Percentiles rank a stretch among this genome's conserved stretches.
These are phyloP conservation scores for Passerina amoena DNA, from an alignment of 2,113 vertebrate species.

Conservation along the genomic window DNA sequence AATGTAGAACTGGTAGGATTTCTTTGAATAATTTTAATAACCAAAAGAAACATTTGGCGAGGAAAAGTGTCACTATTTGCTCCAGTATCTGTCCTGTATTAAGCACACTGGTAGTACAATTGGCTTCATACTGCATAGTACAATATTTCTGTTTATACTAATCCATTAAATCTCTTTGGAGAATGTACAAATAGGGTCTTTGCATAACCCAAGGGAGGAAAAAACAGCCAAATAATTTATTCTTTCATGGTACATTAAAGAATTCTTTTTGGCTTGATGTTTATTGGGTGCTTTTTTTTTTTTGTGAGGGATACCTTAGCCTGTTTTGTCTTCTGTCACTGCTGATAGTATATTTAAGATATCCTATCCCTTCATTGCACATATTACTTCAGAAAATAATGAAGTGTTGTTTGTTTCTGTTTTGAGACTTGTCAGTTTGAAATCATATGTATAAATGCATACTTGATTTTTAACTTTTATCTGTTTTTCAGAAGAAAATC, in stretches of 20 bases:
- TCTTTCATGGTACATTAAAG: background rate
- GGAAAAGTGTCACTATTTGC: background rate
- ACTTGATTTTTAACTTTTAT: background rate
- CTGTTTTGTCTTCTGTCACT: background rate
- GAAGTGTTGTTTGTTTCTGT: background rate
- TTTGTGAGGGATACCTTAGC: background rate
- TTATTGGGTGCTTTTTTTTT: background rate
- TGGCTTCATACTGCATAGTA: background rate
- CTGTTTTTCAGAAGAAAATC: slow-evolving; percentile 83
- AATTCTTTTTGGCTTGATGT: background rate
- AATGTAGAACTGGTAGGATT: background rate
- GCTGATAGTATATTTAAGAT: background rate
- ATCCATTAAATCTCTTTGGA: background rate
- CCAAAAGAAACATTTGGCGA: background rate
- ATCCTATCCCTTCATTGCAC: background rate
- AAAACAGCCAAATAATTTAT: background rate
- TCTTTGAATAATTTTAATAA: background rate
- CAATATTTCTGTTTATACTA: background rate
- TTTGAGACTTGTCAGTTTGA: background rate
- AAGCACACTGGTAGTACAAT: background rate
- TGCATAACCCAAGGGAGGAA: background rate
- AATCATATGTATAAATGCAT: background rate
- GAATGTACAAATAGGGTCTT: background rate
- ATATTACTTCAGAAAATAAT: background rate
- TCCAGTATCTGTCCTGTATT: background rate